Evolutionary conservation across 92 coral and sea anemone species (phyloP), one percentile per base, ranked within the genome.

Genomic region (Meandrina meandrites): DNA sequence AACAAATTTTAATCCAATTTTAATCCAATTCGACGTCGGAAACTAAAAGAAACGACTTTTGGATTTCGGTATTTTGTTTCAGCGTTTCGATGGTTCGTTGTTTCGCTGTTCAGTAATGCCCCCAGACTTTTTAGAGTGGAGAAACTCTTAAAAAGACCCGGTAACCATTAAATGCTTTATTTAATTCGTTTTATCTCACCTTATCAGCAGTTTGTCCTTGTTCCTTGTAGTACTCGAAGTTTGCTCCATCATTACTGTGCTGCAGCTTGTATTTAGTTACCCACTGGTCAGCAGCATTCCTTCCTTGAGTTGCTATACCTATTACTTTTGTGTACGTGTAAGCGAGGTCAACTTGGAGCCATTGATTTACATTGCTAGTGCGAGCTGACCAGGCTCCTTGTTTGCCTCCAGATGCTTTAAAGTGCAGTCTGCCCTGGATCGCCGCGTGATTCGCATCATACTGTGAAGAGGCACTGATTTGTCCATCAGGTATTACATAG

Each of bases 361-460:
- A 81, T 31, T 81, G 85, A 28, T 81, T 81, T 6, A 5, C 57
- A n/a, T 81, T 56, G 19, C 42, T 66, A 1, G n/a, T 40, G 17
- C 5, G 8, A 9, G 91, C 81, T 18, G 86, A 79, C 94, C 94
- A 91, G 4, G 91, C 86, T 9, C 94, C 94, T 28, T 21, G 28
- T 8, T 76, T 75, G 0, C 54, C 83, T 21, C 84, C 80, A 19
- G 62, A 34, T 42, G 34, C 21, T 68, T 57, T 80, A 11, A 31
- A 82, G 87, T 88, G 19, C 15, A 91, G 67, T n/a, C 91, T 78
- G 30, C 75, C 94, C 35, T 72, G 89, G 54, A 30, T 53, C 72
- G 91, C 86, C 17, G 89, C 82, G 36, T 79, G 88, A 37, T 69
- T 50, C 17, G 58, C 47, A 47, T 85, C 76, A 75, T 68, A 80